Evolutionary conservation across 2,797 vertebrate genomes (phyloP).

Genomic region (Notamacropus eugenii): DNA sequence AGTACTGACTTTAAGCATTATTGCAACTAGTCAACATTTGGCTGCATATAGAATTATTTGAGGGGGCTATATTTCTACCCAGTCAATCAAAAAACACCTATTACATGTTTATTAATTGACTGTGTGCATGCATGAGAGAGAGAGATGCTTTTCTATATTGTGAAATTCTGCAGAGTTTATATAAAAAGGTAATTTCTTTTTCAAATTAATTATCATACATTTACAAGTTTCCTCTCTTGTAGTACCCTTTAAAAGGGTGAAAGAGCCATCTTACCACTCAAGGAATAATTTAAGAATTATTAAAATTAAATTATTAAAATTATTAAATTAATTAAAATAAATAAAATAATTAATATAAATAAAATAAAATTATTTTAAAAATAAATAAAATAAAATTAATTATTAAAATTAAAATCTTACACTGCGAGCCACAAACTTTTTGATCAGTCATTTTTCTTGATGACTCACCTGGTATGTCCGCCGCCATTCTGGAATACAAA

Average conservation of each 20-base stretch:
- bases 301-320: no score
- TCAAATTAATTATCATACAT: conserved; percentile 40
- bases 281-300: not conserved
- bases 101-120: not conserved
- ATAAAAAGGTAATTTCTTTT: not conserved
- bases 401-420: not conserved
- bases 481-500: conserved; percentile 83
- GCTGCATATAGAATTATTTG: not conserved
- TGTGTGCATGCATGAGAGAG: no score
- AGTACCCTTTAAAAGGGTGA: not conserved
- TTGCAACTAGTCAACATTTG: not conserved
- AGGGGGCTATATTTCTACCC: not conserved
- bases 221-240: not conserved
- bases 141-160: not conserved
- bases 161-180: not conserved
- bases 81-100: not conserved
- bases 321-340: no score
- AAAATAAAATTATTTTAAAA: no score
- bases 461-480: conserved; percentile 88
- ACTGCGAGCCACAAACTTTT: not conserved
- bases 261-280: not conserved
- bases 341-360: no score
- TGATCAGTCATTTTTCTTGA: not conserved
- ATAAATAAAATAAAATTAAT: no score
- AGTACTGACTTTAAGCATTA: not conserved